phyloP scores from a whole-genome alignment of 2,113 vertebrate genomes.

The Eclectus roratus region DNA sequence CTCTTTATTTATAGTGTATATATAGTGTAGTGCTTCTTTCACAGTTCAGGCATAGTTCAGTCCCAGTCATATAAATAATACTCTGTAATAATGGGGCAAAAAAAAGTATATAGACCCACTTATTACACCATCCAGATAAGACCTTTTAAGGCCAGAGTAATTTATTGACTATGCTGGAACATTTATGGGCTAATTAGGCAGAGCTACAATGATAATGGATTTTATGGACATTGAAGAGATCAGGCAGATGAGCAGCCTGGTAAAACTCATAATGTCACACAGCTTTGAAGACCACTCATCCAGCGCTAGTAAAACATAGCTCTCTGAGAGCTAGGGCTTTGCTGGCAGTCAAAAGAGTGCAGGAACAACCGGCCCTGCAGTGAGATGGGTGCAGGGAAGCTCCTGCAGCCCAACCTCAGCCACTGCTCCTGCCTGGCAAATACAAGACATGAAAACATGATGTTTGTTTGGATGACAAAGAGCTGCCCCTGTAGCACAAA shows the following conservation, averaged over 20 bases:
- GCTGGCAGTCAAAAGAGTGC: neutral
- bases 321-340: neutral
- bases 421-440: neutral
- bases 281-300: neutral
- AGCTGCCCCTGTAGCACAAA: neutral
- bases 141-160: conserved; percentile 4
- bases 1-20: conserved; percentile 24
- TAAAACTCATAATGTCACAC: neutral
- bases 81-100: neutral
- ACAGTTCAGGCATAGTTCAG: conserved; percentile 60
- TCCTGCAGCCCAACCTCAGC: neutral
- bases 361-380: neutral
- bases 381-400: neutral
- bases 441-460: neutral
- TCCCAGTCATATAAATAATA: conserved; percentile 39
- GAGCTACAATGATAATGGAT: neutral
- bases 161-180: conserved; percentile 2
- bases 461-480: neutral
- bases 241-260: conserved; percentile 29
- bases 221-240: conserved; percentile 19
- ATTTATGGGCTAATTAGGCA: conserved; percentile 47
- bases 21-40: conserved; percentile 6
- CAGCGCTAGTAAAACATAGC: neutral
- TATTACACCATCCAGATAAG: conserved; percentile 10
- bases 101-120: neutral